Conservation (phyloP, 2,797 vertebrate genomes). For the Enteromius afrohamiltoni region DNA sequence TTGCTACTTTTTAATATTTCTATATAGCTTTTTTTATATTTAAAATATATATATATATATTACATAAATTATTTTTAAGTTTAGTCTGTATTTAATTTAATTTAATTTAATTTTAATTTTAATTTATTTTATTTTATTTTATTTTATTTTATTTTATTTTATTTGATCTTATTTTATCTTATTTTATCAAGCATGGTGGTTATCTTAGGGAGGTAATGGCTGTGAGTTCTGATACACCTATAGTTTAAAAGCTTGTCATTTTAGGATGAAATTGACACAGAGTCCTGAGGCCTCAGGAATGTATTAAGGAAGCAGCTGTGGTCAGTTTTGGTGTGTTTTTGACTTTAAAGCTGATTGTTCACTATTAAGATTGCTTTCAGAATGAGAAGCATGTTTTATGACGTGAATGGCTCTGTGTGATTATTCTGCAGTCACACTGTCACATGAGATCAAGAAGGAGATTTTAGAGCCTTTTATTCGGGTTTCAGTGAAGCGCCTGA, state of each 20-base stretch:
- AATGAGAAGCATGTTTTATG: background rate
- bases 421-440: constrained; percentile 25
- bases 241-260: background rate
- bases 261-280: background rate
- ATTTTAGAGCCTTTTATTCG: constrained; percentile 44
- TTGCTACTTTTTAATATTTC: background rate
- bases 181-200: no score
- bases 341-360: background rate
- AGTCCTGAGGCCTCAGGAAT: background rate
- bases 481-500: constrained; percentile 35
- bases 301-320: background rate
- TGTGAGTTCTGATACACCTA: background rate
- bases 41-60: no score
- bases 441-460: constrained; percentile 38
- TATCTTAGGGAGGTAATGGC: background rate
- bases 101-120: no score
- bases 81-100: no score
- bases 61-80: no score
- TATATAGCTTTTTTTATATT: background rate
- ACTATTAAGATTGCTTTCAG: background rate
- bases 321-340: background rate
- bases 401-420: background rate
- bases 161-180: no score
- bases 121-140: no score
- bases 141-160: no score